Percentiles rank a stretch among this genome's conserved stretches.
Conservation (phyloP, 2,113 vertebrate species). For the Semicossyphus pulcher region DNA sequence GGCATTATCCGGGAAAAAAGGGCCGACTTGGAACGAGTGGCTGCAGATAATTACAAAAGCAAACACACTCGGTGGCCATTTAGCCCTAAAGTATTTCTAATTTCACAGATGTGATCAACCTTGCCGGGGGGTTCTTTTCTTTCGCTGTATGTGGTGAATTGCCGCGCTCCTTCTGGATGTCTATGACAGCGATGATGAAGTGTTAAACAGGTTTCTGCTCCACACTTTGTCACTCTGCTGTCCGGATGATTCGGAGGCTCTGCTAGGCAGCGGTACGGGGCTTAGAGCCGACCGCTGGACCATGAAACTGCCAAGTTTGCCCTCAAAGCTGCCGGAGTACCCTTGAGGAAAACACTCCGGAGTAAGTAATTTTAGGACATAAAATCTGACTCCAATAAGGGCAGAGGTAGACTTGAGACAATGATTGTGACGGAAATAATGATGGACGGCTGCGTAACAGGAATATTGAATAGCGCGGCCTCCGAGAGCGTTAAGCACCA, state of each 20-base stretch:
- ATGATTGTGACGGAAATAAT: constrained; percentile 54
- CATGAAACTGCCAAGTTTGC: constrained; percentile 68
- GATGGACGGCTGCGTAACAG: constrained; percentile 28
- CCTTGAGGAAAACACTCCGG: constrained; percentile 67
- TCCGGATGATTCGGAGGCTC: constrained; percentile 55
- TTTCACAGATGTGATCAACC: constrained; percentile 82
- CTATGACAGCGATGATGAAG: constrained; percentile 67
- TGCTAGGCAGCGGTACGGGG: constrained; percentile 25
- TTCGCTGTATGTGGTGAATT: constrained; percentile 41
- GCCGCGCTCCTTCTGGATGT: constrained; percentile 50
- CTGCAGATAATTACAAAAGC: constrained; percentile 75
- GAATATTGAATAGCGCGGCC: constrained; percentile 36
- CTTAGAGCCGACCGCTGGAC: constrained; percentile 51
- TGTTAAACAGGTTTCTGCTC: constrained; percentile 69
- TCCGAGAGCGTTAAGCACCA: constrained; percentile 16
- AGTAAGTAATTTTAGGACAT: constrained; percentile 53
- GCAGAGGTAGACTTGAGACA: constrained; percentile 31
- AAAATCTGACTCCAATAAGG: constrained; percentile 55
- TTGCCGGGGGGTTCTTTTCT: constrained; percentile 47
- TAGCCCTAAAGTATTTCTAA: constrained; percentile 76
- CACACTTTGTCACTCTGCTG: constrained; percentile 67
- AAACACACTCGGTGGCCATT: constrained; percentile 72
- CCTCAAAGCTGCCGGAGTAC: constrained; percentile 65
- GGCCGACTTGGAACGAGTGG: constrained; percentile 36
- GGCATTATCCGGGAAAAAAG: constrained; percentile 29